Evolutionary conservation across 2,888 invertebrate genomes (phyloP), one percentile per base, ranked within the genome.

Genomic region (Strigamia maritima): DNA sequence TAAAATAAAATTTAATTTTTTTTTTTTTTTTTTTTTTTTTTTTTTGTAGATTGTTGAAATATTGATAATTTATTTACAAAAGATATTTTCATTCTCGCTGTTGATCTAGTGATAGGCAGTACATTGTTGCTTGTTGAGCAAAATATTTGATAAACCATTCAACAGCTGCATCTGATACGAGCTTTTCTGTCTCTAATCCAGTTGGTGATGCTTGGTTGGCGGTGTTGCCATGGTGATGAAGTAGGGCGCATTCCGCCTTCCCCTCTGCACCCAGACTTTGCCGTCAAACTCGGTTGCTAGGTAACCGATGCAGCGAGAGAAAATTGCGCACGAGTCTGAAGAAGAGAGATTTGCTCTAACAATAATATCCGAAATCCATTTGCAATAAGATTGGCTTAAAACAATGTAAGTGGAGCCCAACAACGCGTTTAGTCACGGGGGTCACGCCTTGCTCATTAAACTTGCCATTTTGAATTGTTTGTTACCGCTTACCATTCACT

Each of bases 291-390:
- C n/a, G 24, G 70, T 70, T 70, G 70, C 70, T 70, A 70, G 70
- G 70, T 28, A 26, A 70, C 70, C 12, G 70, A 70, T 70, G 70
- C 28, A 70, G 70, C 28, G 24, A 70, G 70, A n/a, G 26, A 70
- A 70, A 70, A 70, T 70, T 70, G 70, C 70, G 70, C 28, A 70
- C 28, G 70, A 70, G 70, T n/a, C 28, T 12, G 28, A n/a, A 26
- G n/a, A n/a, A n/a, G n/a, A n/a, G 12, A 70, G 70, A 70, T 70
- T 70, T 70, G 70, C 70, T 28, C 70, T 70, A 70, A n/a, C 70
- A 70, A 70, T 70, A 70, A 70, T 70, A 70, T 70, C 26, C 26
- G 8, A 24, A 26, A 26, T 24, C 70, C 70, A 70, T 70, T 70
- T 70, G 70, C 70, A 70, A 70, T 70, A 26, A 70, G 26, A 26